Evolutionary conservation across 2,113 vertebrate species (phyloP).

Genomic region (Mirza zaza): DNA sequence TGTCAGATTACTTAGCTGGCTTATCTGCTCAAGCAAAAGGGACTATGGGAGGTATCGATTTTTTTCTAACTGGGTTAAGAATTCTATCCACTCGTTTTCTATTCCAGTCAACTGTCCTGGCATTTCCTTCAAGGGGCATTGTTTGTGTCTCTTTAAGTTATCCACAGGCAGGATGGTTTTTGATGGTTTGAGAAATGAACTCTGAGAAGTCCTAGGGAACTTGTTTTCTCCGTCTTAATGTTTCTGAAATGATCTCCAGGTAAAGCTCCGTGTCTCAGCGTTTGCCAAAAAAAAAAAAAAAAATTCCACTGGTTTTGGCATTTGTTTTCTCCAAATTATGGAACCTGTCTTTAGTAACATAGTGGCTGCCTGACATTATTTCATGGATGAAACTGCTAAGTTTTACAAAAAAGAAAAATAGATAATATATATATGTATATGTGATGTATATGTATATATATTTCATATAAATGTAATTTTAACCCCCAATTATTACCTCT

Average conservation of each 20-base stretch:
- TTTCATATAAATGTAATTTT: not conserved
- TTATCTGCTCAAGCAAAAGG: slow-evolving; percentile 75
- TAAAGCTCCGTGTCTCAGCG: not conserved
- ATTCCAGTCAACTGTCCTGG: slow-evolving; percentile 61
- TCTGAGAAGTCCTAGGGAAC: slow-evolving; percentile 53
- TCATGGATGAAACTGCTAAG: not conserved
- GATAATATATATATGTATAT: not conserved
- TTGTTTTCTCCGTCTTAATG: slow-evolving; percentile 46
- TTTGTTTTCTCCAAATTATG: slow-evolving; percentile 45
- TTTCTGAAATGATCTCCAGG: slow-evolving; percentile 69
- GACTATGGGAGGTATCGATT: slow-evolving; percentile 67
- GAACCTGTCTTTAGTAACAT: slow-evolving; percentile 50
- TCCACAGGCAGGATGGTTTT: slow-evolving; percentile 66
- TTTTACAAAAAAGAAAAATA: slow-evolving; percentile 45
- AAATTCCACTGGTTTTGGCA: slow-evolving; percentile 51
- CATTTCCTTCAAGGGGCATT: slow-evolving; percentile 72
- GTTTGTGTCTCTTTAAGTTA: slow-evolving; percentile 70
- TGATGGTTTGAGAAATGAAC: slow-evolving; percentile 61
- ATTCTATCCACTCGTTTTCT: slow-evolving; percentile 65
- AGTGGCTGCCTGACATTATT: slow-evolving; percentile 37
- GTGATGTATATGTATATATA: not conserved
- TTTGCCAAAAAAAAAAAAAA: slow-evolving; percentile 13
- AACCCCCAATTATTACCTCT: not conserved
- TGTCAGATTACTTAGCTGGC: slow-evolving; percentile 80
- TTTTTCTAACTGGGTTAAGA: slow-evolving; percentile 47